Percentiles rank a stretch among this genome's conserved stretches.
phyloP scores from a whole-genome alignment of 2,797 vertebrate species.

The Macropus fuliginosus region DNA sequence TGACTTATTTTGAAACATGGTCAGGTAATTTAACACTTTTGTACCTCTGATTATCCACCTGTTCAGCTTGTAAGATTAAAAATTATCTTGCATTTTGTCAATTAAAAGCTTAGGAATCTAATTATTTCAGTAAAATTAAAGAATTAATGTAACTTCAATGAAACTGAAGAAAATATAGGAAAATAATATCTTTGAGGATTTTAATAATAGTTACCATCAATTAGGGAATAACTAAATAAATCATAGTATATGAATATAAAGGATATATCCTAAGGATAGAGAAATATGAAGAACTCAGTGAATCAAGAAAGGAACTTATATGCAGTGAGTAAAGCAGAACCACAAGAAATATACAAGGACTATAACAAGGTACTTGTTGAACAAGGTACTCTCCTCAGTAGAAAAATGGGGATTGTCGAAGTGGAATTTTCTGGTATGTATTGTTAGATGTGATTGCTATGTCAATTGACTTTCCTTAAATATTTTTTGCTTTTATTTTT shows the following conservation, averaged over 20 bases:
- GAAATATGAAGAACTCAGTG: neutral
- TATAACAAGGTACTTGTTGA: neutral
- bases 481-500: neutral
- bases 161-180: neutral
- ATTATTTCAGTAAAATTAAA: neutral
- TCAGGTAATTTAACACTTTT: slow-evolving; percentile 41
- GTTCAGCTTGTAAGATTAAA: slow-evolving; percentile 46
- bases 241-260: neutral
- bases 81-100: slow-evolving; percentile 46
- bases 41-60: slow-evolving; percentile 39
- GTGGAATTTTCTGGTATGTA: neutral
- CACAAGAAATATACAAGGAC: neutral
- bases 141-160: neutral
- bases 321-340: neutral
- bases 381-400: neutral
- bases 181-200: neutral
- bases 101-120: neutral
- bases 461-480: neutral
- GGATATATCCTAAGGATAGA: neutral
- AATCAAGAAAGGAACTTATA: neutral
- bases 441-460: neutral
- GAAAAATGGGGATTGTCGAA: neutral
- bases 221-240: neutral
- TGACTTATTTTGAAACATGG: slow-evolving; percentile 45
- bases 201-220: neutral